Percentiles rank a stretch among this genome's conserved stretches.
phyloP scores from a whole-genome alignment of 2,113 vertebrate species.

The Rhodinocichla rosea region DNA sequence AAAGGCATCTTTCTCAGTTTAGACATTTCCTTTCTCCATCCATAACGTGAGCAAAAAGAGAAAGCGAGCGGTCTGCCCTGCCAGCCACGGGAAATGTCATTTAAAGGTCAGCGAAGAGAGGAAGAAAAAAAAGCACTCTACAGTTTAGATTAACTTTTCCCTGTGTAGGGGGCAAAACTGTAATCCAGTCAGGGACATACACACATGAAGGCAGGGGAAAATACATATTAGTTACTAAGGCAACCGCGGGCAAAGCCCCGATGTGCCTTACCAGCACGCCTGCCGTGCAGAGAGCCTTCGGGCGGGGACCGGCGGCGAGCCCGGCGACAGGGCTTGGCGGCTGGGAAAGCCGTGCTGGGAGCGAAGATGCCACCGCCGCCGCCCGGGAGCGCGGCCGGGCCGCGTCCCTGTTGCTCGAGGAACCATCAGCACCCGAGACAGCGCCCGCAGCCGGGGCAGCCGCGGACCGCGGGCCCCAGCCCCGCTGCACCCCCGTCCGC shows the following conservation, averaged over 20 bases:
- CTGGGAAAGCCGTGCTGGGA: rapidly evolving
- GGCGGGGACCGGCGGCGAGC: background rate
- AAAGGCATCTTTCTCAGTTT: background rate
- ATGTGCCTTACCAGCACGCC: constrained; percentile 38
- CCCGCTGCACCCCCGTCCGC: background rate
- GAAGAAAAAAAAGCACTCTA: background rate
- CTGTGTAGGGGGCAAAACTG: background rate
- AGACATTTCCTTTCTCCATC: background rate
- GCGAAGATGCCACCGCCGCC: background rate
- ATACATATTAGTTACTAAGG: constrained; percentile 75
- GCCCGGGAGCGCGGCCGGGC: background rate
- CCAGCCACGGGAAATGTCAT: constrained; percentile 46
- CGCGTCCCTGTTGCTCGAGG: background rate
- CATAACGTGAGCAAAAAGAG: background rate
- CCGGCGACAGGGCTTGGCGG: background rate
- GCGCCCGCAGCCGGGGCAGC: background rate
- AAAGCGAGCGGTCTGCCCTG: background rate
- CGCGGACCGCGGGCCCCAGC: background rate
- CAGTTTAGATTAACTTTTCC: constrained; percentile 36
- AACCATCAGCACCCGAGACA: constrained; percentile 75
- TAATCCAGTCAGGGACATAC: constrained; percentile 25
- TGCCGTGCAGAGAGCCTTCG: constrained; percentile 10
- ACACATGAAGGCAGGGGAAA: constrained; percentile 26
- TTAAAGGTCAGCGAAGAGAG: constrained; percentile 42
- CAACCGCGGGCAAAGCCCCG: constrained; percentile 66